Base-by-base conservation (phyloP, 2,797 vertebrate genomes). In the Helicolenus hilgendorfi region DNA sequence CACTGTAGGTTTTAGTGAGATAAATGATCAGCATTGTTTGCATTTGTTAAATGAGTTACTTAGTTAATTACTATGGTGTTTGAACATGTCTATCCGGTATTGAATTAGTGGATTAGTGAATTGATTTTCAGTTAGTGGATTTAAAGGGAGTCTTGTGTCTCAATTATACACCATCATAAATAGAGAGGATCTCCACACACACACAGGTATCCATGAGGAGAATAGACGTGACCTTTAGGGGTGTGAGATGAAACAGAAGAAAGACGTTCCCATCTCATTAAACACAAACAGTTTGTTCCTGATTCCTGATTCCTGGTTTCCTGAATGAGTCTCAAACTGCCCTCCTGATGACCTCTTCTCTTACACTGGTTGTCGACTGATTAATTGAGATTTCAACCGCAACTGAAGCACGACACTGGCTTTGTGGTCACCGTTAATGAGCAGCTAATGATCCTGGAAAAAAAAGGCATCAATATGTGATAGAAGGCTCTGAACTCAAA, bases 101-200 rank as follows among this genome's bases (percentile, higher is more conserved):
- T 87, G 45, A 79, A 63, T 73, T 62, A 79, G 7, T 62, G 49
- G 58, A 81, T 86, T 77, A 80, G 56, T 27, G 11, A 65, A 91
- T 80, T 68, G 89, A 92, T 88, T 92, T 90, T 86, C 78, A 81
- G 14, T 89, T 9, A 83, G 38, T 56, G 22, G 5, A 63, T 9
- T 68, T 41, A 65, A 68, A 85, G 58, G 68, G 29, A 68, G 35
- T 81, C 65, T 69, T 84, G 70, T 67, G 60, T 83, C 72, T 92
- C 67, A 31, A 87, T 90, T 80, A 84, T 24, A 3, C 10, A 31
- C 33, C 11, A 35, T 69, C 29, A 75, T 70, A 72, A 26, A 82
- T 24, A 62, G 26, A 58, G 5, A 49, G 18, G 22, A 7, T 20
- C 20, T 65, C 24, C 13, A 1, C 63, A 36, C 38, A 9, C 26